These are phyloP conservation scores for Synergus itoensis DNA, from an alignment of 2,888 invertebrate species.

Conservation along the genomic window DNA sequence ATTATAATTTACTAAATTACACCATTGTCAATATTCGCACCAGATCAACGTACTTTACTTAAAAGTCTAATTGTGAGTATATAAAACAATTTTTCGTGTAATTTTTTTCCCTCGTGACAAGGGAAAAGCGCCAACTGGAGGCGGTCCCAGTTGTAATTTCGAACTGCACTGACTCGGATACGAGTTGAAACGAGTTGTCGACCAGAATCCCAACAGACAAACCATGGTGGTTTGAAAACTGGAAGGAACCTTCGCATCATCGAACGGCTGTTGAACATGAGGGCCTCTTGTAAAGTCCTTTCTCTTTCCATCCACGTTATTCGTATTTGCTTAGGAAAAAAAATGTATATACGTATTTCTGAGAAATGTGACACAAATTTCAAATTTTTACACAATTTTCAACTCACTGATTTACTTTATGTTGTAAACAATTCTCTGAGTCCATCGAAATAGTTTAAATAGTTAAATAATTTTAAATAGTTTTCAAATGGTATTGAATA, in stretches of 20 bases:
- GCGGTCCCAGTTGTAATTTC: slow-evolving; percentile 64
- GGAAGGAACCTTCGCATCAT: slow-evolving; percentile 58
- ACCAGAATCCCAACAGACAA: slow-evolving; percentile 66
- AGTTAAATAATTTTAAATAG: too few relatives aligned
- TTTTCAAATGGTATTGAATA: too few relatives aligned
- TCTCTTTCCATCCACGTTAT: slow-evolving; percentile 54
- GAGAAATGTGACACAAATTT: not conserved
- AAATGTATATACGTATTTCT: not conserved
- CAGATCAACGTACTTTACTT: not conserved
- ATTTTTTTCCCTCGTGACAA: not conserved
- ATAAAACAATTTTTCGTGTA: not conserved
- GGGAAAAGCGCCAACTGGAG: slow-evolving; percentile 9
- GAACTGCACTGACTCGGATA: slow-evolving; percentile 65
- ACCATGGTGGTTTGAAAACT: slow-evolving; percentile 66
- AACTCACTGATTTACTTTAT: not conserved
- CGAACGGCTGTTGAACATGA: slow-evolving; percentile 41
- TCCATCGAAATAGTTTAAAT: not conserved
- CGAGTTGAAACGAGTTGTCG: slow-evolving; percentile 60
- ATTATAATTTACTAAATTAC: not conserved
- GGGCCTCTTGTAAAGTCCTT: slow-evolving; percentile 42
- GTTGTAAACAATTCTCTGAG: not conserved
- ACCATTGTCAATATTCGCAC: not conserved
- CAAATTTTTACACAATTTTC: not conserved
- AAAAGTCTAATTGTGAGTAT: not conserved
- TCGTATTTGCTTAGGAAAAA: slow-evolving; percentile 51